A percentile compares a stretch with the other conserved stretches of the same genome.
Conservation (phyloP, 2,888 invertebrate genomes). For the Andrena bucephala region DNA sequence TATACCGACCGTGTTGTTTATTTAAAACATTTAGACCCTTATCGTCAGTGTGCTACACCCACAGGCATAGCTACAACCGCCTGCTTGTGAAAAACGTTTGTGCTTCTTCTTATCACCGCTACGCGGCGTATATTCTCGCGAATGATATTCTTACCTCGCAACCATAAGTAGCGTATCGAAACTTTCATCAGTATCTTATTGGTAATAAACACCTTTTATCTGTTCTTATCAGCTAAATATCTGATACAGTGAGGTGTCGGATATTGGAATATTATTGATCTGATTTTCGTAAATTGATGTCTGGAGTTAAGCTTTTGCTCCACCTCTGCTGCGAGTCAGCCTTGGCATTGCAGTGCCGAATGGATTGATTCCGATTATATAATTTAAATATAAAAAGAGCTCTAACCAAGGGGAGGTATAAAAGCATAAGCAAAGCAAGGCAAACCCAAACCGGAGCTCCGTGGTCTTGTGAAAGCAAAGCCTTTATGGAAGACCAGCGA, state of each 20-base stretch:
- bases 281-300: slow-evolving; percentile 13
- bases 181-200: background rate
- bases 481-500: too few relatives aligned
- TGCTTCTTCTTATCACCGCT: background rate
- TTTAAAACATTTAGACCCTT: background rate
- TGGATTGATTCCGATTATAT: background rate
- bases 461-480: too few relatives aligned
- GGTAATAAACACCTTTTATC: slow-evolving; percentile 12
- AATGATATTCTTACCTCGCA: background rate
- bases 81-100: background rate
- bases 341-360: slow-evolving; percentile 14
- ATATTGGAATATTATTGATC: slow-evolving; percentile 31
- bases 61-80: too few relatives aligned
- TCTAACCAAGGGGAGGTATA: too few relatives aligned
- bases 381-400: background rate
- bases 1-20: background rate
- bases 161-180: background rate
- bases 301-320: too few relatives aligned
- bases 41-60: too few relatives aligned
- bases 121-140: slow-evolving; percentile 6
- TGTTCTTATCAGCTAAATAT: slow-evolving; percentile 51
- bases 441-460: too few relatives aligned
- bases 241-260: slow-evolving; percentile 22
- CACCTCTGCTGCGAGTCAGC: slow-evolving; percentile 12
- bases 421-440: too few relatives aligned